Conservation (phyloP, 2,888 invertebrate genomes). For the Agonopterix arenella region DNA sequence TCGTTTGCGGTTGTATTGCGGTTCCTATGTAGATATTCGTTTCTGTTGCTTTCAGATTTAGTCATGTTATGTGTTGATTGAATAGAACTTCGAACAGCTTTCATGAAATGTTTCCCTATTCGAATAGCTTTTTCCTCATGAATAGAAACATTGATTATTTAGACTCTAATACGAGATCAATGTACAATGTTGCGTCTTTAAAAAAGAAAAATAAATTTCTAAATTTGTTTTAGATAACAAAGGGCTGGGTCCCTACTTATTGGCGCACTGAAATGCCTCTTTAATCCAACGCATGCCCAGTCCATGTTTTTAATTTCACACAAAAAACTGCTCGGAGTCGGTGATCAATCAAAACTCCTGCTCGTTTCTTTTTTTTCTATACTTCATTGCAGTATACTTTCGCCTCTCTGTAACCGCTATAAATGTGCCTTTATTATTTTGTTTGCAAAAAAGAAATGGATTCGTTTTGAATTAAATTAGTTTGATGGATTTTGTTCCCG, state of each 20-base stretch:
- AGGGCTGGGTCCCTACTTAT: constrained; percentile 47
- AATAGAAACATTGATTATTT: not conserved
- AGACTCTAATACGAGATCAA: constrained; percentile 47
- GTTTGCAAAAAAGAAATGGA: constrained; percentile 67
- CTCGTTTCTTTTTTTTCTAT: constrained; percentile 58
- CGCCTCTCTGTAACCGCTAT: constrained; percentile 65
- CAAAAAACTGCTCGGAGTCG: constrained; percentile 66
- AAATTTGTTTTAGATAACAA: constrained; percentile 54
- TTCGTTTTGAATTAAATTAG: constrained; percentile 65
- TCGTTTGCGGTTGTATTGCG: constrained; percentile 60
- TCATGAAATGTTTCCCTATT: no score
- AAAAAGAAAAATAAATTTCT: constrained; percentile 53
- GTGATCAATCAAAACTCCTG: constrained; percentile 74
- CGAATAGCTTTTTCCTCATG: not conserved
- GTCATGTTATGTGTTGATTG: not conserved
- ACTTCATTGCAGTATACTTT: constrained; percentile 70
- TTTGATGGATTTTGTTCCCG: constrained; percentile 50
- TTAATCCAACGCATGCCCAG: constrained; percentile 69
- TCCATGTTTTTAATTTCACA: constrained; percentile 73
- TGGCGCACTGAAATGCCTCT: constrained; percentile 62
- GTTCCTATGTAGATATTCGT: constrained; percentile 45
- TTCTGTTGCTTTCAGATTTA: constrained; percentile 21
- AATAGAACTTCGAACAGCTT: no score
- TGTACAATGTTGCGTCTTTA: constrained; percentile 30
- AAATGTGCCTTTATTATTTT: constrained; percentile 64